Evolutionary conservation across 2,797 vertebrate species (phyloP), one percentile per base, ranked within the genome.

Genomic region (Apogon talboti): DNA sequence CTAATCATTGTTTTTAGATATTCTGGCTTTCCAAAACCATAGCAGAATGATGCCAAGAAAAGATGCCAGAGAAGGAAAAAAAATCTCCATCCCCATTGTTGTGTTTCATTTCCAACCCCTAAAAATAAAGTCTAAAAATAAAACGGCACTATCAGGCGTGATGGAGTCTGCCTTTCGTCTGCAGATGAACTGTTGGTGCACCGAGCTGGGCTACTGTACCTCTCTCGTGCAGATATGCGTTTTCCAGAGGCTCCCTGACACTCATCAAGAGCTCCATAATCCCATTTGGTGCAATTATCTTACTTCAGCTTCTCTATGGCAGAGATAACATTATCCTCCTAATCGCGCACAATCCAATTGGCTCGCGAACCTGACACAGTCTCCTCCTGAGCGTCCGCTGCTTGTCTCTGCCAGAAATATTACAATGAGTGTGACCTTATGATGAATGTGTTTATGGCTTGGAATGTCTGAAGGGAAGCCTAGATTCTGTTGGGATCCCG

Each of bases 241-340:
- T 85, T 83, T 77, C 68, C 74, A 80, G 47, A 81, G 78, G 66
- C 80, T 80, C 79, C 78, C 81, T 76, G 57, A 67, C 83, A 84
- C 76, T 84, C 81, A 81, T 87, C 79, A 77, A 78, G 74, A 78
- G 66, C 81, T 71, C 82, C 66, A 59, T 92, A 91, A 93, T 93
- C 91, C 89, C 71, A 84, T 93, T 92, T 84, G 53, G 71, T 64
- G 76, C 81, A 91, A 90, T 93, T 90, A 92, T 92, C 89, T 93
- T 92, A 91, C 93, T 91, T 90, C 53, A 65, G 74, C 83, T 81
- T 83, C 88, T 90, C 89, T 90, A 86, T 85, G 64, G 74, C 75
- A 77, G 71, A 75, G 90, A 89, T 90, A 86, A 70, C 77, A 86
- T 92, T 90, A 91, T 91, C 83, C 87, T 52, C 45, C 76, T 90